A percentile compares a stretch with the other conserved stretches of the same genome.
Evolutionary conservation across 2,888 invertebrate genomes (phyloP).

Genomic region (Hartigia nigra): DNA sequence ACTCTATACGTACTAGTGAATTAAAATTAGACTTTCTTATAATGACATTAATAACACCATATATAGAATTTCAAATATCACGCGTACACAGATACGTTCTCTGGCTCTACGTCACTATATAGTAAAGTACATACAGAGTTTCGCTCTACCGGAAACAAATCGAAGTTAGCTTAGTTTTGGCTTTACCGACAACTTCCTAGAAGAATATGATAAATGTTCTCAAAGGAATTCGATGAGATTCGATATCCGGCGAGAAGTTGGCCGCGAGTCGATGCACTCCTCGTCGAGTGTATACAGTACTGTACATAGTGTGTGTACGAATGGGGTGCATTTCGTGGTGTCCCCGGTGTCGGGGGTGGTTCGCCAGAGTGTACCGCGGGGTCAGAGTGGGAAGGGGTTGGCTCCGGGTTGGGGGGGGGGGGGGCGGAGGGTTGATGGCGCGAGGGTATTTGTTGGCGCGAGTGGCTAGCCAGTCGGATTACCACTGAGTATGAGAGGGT

Average conservation of each 20-base stretch:
- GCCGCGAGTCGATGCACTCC: background rate
- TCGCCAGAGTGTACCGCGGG: slow-evolving; percentile 61
- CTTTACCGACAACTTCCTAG: background rate
- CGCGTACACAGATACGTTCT: background rate
- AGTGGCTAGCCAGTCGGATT: slow-evolving; percentile 66
- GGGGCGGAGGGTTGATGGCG: too few species aligned
- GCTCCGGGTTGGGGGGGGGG: slow-evolving; percentile 36
- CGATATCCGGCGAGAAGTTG: background rate
- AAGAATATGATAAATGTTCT: background rate
- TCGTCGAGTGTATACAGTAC: background rate
- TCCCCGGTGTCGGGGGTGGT: slow-evolving; percentile 64
- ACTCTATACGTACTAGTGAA: background rate
- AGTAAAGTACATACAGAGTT: too few species aligned
- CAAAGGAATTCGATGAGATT: background rate
- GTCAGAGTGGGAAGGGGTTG: slow-evolving; percentile 44
- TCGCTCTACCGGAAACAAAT: too few species aligned
- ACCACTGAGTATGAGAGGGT: slow-evolving; percentile 55
- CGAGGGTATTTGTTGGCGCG: slow-evolving; percentile 65
- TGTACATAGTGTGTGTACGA: slow-evolving; percentile 33
- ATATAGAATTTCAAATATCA: background rate
- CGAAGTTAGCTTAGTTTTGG: background rate
- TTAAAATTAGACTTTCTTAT: background rate
- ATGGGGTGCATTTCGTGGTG: slow-evolving; percentile 59
- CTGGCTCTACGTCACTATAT: background rate
- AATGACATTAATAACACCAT: background rate